Conservation (phyloP, 2,113 vertebrate species). For the Oncorhynchus nerka region DNA sequence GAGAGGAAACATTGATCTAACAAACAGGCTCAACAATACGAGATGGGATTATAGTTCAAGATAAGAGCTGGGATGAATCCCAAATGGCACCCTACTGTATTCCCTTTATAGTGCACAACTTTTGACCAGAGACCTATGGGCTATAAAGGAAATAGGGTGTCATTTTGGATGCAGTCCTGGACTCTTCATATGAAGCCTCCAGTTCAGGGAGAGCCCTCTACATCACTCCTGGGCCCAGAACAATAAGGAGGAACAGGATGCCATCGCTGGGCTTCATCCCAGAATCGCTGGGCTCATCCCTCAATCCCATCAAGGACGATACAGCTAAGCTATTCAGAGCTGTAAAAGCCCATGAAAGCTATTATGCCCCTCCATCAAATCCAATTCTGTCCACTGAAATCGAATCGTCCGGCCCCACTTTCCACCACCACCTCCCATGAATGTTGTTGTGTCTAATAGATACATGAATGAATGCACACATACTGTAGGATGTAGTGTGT, state of each 20-base stretch:
- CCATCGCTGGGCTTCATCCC: conserved; percentile 48
- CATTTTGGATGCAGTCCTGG: not conserved
- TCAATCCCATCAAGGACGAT: conserved; percentile 53
- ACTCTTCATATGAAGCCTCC: conserved; percentile 10
- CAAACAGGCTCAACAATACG: not conserved
- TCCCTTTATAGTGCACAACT: not conserved
- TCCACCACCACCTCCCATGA: conserved; percentile 48
- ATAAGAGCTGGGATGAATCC: not conserved
- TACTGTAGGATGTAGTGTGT: not conserved
- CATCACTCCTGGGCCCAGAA: conserved; percentile 17
- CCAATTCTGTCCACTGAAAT: conserved; percentile 61
- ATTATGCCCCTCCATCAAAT: conserved; percentile 61
- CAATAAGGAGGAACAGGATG: conserved; percentile 47
- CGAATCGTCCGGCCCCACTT: conserved; percentile 48
- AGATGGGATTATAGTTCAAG: not conserved
- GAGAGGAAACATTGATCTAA: conserved; percentile 24
- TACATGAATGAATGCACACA: conserved; percentile 55
- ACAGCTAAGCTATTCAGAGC: conserved; percentile 54
- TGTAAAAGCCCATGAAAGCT: conserved; percentile 60
- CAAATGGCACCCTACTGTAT: too few species aligned
- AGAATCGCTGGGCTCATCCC: conserved; percentile 45
- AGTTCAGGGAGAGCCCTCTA: conserved; percentile 1
- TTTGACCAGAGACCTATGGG: not conserved
- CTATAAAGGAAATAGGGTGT: not conserved
- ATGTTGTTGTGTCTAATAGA: conserved; percentile 62